These are phyloP conservation scores for Amphiprion clarkii DNA, from an alignment of 2,797 vertebrate species.

Conservation along the genomic window DNA sequence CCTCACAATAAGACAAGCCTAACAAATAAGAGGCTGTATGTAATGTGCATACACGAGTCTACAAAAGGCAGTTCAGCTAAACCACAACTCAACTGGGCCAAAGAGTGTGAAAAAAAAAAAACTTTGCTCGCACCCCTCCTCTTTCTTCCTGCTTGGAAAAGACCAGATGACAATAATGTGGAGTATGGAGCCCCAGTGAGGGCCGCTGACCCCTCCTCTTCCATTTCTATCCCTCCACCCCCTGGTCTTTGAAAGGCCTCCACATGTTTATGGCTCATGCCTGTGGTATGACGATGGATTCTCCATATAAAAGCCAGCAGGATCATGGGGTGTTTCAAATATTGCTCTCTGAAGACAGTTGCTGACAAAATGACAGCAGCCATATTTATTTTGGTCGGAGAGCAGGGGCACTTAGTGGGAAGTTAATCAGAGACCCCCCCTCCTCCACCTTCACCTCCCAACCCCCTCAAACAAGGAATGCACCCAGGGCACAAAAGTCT, in stretches of 20 bases:
- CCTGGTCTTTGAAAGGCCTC: conserved; percentile 83
- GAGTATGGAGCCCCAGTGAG: conserved; percentile 73
- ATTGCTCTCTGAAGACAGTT: conserved; percentile 86
- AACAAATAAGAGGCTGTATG: conserved; percentile 52
- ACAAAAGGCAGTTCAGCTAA: conserved; percentile 65
- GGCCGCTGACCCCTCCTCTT: conserved; percentile 72
- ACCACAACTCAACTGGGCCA: conserved; percentile 65
- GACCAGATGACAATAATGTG: conserved; percentile 83
- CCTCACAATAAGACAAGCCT: conserved; percentile 34
- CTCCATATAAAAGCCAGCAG: conserved; percentile 86
- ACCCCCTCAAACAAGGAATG: conserved; percentile 69
- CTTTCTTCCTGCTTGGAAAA: conserved; percentile 80
- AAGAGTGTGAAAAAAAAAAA: conserved; percentile 69
- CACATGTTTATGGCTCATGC: conserved; percentile 88
- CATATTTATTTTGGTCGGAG: conserved; percentile 88
- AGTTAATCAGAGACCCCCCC: conserved; percentile 81
- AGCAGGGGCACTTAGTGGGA: conserved; percentile 82
- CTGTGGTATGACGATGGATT: conserved; percentile 89
- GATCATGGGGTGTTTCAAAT: conserved; percentile 86
- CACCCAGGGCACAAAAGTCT: conserved; percentile 64
- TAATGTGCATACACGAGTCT: conserved; percentile 59
- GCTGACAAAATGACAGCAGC: conserved; percentile 87
- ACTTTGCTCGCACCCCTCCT: conserved; percentile 59
- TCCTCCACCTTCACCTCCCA: conserved; percentile 1
- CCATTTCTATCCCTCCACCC: conserved; percentile 67